These are phyloP conservation scores for Portunus trituberculatus DNA, from an alignment of 1,140 invertebrate species.

Conservation along the genomic window DNA sequence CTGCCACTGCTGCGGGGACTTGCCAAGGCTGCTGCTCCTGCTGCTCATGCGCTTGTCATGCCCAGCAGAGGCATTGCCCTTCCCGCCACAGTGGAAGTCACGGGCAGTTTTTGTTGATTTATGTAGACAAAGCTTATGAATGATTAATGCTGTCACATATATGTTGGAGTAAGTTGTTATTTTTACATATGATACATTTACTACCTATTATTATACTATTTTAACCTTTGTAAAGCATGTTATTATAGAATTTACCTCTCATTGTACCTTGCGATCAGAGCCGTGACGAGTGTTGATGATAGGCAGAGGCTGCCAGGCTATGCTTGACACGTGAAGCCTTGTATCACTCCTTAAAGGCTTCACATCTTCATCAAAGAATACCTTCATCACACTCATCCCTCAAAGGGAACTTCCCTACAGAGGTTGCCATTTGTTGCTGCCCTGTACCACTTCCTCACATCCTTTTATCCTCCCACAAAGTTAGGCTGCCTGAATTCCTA, in stretches of 20 bases:
- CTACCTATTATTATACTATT: neutral
- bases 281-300: neutral
- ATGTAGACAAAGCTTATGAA: conserved; percentile 15
- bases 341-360: too few relatives aligned
- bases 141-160: neutral
- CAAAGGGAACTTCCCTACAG: too few relatives aligned
- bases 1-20: neutral
- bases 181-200: neutral
- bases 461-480: too few relatives aligned
- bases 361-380: too few relatives aligned
- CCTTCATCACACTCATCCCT: too few relatives aligned
- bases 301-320: too few relatives aligned
- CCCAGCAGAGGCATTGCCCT: neutral
- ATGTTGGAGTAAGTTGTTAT: neutral
- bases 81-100: neutral
- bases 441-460: too few relatives aligned
- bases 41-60: neutral
- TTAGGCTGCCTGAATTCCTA: too few relatives aligned
- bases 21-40: neutral
- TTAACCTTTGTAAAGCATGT: neutral
- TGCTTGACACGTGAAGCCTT: too few relatives aligned
- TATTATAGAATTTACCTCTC: neutral
- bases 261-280: neutral
- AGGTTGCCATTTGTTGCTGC: too few relatives aligned
- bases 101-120: neutral